A percentile compares a stretch with the other conserved stretches of the same genome.
Evolutionary conservation across 2,113 vertebrate species (phyloP).

Genomic region (Irena cyanogastra): DNA sequence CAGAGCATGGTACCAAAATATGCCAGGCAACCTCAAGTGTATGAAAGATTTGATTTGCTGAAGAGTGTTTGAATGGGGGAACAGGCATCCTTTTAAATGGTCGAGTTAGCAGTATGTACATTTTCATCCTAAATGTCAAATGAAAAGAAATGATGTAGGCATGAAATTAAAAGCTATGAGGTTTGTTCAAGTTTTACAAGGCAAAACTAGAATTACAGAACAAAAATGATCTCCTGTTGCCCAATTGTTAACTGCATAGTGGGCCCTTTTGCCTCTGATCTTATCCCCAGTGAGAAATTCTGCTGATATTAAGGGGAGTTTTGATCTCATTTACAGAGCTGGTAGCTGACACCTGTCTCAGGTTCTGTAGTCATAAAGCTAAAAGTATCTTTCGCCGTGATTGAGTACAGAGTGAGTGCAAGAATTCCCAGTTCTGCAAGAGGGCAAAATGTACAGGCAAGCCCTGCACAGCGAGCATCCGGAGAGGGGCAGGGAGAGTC

Average conservation of each 20-base stretch:
- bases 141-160: neutral
- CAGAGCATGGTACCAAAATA: neutral
- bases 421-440: neutral
- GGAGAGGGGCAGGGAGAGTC: neutral
- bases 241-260: neutral
- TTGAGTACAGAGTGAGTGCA: neutral
- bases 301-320: neutral
- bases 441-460: neutral
- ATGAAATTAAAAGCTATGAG: neutral
- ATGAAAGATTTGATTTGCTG: neutral
- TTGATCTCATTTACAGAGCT: neutral
- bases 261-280: neutral
- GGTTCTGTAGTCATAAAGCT: neutral
- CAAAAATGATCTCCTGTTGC: neutral
- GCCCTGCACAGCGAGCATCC: rapidly evolving
- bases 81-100: neutral
- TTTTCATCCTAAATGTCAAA: neutral
- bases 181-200: neutral
- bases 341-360: neutral
- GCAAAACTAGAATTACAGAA: neutral
- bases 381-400: neutral
- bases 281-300: neutral
- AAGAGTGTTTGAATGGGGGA: neutral
- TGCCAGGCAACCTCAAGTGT: neutral
- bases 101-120: neutral